Percentiles rank a stretch among this genome's conserved stretches.
Conservation (phyloP, 2,888 invertebrate genomes). For the Pyrochroa serraticornis region DNA sequence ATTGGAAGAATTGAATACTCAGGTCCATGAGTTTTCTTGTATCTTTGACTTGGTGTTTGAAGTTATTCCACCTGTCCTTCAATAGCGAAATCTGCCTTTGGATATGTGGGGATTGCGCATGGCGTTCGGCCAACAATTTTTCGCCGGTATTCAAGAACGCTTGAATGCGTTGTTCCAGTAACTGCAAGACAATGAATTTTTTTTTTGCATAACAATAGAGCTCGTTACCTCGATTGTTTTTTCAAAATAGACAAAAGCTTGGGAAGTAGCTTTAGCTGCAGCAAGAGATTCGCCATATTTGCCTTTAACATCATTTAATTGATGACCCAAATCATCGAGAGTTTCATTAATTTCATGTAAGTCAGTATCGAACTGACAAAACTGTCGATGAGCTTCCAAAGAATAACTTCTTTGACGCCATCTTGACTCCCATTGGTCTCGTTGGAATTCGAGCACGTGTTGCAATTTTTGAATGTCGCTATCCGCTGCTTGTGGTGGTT, state of each 20-base stretch:
- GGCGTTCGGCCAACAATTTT: slow-evolving; percentile 59
- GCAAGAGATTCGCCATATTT: slow-evolving; percentile 76
- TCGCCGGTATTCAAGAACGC: slow-evolving; percentile 73
- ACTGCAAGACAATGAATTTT: slow-evolving; percentile 56
- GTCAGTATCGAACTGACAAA: slow-evolving; percentile 72
- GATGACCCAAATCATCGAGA: slow-evolving; percentile 69
- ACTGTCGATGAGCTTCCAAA: slow-evolving; percentile 67
- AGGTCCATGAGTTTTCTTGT: slow-evolving; percentile 71
- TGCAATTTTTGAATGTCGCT: slow-evolving; percentile 74
- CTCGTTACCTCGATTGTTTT: slow-evolving; percentile 73
- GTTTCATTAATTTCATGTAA: slow-evolving; percentile 73
- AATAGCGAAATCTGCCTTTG: slow-evolving; percentile 68
- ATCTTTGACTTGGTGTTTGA: slow-evolving; percentile 70
- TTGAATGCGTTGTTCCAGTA: slow-evolving; percentile 72
- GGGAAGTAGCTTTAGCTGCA: slow-evolving; percentile 71
- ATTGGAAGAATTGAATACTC: slow-evolving; percentile 73
- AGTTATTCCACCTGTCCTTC: slow-evolving; percentile 69
- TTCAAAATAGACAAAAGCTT: slow-evolving; percentile 77
- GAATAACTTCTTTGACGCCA: slow-evolving; percentile 66
- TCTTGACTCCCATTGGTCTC: slow-evolving; percentile 68
- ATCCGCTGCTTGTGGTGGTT: slow-evolving; percentile 69
- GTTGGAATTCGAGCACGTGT: slow-evolving; percentile 65
- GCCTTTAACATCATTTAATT: slow-evolving; percentile 67
- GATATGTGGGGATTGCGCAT: slow-evolving; percentile 64
- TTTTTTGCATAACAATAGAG: background rate